Evolutionary conservation across 1,140 invertebrate species (phyloP).

Genomic region (Eueides isabella): DNA sequence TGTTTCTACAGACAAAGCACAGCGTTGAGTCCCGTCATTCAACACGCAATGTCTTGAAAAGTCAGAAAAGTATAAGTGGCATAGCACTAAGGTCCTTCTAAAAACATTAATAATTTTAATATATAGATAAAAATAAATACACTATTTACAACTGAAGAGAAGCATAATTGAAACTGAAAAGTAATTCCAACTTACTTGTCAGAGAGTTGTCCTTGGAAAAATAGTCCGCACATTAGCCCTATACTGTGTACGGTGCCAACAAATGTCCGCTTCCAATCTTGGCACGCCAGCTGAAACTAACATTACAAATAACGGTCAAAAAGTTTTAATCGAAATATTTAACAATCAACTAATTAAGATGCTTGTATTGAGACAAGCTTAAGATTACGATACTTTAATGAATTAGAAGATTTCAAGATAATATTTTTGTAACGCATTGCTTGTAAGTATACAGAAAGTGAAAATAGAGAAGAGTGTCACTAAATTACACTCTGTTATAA

Average conservation of each 20-base stretch:
- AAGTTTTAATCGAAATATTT: conserved; percentile 4
- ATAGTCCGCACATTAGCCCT: conserved; percentile 57
- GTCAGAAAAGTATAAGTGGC: too few species aligned
- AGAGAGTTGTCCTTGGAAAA: conserved; percentile 58
- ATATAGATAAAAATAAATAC: too few species aligned
- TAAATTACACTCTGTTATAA: too few species aligned
- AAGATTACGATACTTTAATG: too few species aligned
- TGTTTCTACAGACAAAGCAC: too few species aligned
- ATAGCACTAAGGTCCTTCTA: too few species aligned
- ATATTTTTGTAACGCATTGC: too few species aligned
- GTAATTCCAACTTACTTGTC: conserved; percentile 52
- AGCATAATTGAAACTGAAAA: conserved; percentile 7
- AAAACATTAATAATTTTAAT: too few species aligned
- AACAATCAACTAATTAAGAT: background rate
- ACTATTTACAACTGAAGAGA: too few species aligned
- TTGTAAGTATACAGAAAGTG: background rate
- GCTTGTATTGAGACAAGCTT: background rate
- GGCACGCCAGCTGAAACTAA: conserved; percentile 58
- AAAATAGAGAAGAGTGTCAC: background rate
- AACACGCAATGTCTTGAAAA: too few species aligned
- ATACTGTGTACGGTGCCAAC: conserved; percentile 82
- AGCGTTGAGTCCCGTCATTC: too few species aligned
- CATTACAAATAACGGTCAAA: conserved; percentile 21
- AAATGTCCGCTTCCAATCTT: conserved; percentile 66
- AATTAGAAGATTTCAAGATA: too few species aligned